These are phyloP conservation scores for Agapostemon virescens DNA, from an alignment of 2,888 invertebrate species.

Conservation along the genomic window DNA sequence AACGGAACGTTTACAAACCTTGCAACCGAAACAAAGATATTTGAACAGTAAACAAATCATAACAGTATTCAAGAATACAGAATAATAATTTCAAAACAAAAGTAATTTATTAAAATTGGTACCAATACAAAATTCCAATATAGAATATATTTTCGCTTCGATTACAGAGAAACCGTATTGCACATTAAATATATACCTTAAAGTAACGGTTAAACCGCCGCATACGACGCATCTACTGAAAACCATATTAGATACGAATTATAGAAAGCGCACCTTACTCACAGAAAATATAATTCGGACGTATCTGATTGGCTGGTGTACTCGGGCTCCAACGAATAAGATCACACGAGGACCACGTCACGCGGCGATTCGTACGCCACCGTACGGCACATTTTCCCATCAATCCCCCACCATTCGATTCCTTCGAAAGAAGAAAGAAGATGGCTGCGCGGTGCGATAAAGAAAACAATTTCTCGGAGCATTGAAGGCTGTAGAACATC, in stretches of 20 bases:
- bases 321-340: conserved; percentile 21
- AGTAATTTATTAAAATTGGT: background rate
- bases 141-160: background rate
- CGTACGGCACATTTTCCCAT: conserved; percentile 15
- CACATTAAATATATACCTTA: background rate
- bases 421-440: conserved; percentile 45
- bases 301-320: background rate
- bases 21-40: background rate
- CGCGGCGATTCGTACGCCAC: conserved; percentile 26
- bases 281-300: background rate
- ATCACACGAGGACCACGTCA: conserved; percentile 33
- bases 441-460: conserved; percentile 53
- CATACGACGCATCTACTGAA: background rate
- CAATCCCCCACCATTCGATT: conserved; percentile 31
- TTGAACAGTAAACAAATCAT: too few relatives aligned
- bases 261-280: background rate
- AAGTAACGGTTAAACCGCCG: conserved; percentile 2
- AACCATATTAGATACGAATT: conserved; percentile 11
- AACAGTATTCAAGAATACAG: background rate
- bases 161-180: background rate
- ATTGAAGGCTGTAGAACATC: conserved; percentile 56
- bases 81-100: background rate
- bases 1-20: background rate
- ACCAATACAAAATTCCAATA: background rate
- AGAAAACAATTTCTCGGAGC: conserved; percentile 55